Base-by-base conservation (phyloP, 2,797 vertebrate genomes). In the Acanthurus leucopareius region DNA sequence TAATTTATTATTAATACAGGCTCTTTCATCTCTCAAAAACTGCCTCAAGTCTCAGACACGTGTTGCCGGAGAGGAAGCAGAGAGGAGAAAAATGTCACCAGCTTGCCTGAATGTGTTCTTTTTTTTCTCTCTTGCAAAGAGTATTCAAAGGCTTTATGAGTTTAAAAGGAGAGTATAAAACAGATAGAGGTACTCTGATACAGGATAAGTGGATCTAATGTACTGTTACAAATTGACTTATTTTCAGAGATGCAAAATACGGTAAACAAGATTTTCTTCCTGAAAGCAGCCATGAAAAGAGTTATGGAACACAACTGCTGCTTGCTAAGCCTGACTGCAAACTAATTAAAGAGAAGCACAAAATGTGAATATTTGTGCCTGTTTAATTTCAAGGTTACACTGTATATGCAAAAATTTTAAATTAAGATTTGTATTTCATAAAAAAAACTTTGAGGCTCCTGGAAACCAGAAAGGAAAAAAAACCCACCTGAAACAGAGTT, bases 1-100 rank as follows among this genome's bases (percentile, higher is more conserved):
- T 88, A 92, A 84, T 93, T 87, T 85, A 91, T 94, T 92, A 91
- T 90, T 93, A 87, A 94, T 91, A 68, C 61, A 61, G 69, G 38
- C 79, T 73, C 89, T 89, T 92, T 93, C 87, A 92, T 92, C 86
- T 87, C 72, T 82, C 63, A 75, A 84, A 83, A 69, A 89, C 82
- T 77, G 81, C 85, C 7, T 52, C 63, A 65, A 84, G 86, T 83
- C 82, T 67, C 75, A 62, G 70, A 86, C 80, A 84, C 60, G 45
- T 88, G 85, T 86, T 70, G 71, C 81, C 79, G 57, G 67, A 85
- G 74, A 82, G 78, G 56, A 87, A 80, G 83, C 25, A 66, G 35
- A 72, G 75, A 73, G 61, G 65, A 70, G 57, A 73, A 83, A 79
- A 84, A 74, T 86, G 66, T 78, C 80, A 85, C 77, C 68, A 58